Evolutionary conservation across 2,888 invertebrate species (phyloP).

Genomic region (Scaptomyza tumidula): DNA sequence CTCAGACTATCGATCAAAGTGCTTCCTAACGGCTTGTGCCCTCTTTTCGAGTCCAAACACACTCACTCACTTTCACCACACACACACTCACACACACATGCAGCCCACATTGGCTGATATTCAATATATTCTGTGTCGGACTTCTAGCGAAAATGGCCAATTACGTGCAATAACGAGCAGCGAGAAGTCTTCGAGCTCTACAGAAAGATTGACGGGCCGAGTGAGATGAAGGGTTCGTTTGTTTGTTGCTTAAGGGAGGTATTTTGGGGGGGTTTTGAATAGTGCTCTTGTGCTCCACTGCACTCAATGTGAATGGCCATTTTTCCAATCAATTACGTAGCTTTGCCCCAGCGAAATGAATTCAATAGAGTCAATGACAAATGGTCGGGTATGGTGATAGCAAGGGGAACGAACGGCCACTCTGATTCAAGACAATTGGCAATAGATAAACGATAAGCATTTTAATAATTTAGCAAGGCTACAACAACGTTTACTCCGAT

Average conservation of each 20-base stretch:
- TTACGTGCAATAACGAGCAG: slow-evolving; percentile 77
- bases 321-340: slow-evolving; percentile 76
- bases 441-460: slow-evolving; percentile 47
- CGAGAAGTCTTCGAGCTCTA: slow-evolving; percentile 52
- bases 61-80: neutral
- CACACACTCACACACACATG: neutral
- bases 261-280: slow-evolving; percentile 7
- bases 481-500: slow-evolving; percentile 8
- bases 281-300: slow-evolving; percentile 41
- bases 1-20: slow-evolving; percentile 68
- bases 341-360: slow-evolving; percentile 26
- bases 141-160: slow-evolving; percentile 71
- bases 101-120: slow-evolving; percentile 55
- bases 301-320: slow-evolving; percentile 71
- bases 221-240: neutral
- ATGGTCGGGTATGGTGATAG: neutral
- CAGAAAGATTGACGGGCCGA: neutral
- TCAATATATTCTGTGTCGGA: slow-evolving; percentile 72
- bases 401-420: neutral
- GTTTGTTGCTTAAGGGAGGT: neutral
- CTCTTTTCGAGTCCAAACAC: slow-evolving; percentile 7
- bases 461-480: slow-evolving; percentile 39
- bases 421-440: slow-evolving; percentile 27
- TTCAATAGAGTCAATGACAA: neutral
- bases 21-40: slow-evolving; percentile 14